Evolutionary conservation across 1,140 invertebrate genomes (phyloP).

Genomic region (Thrips palmi): DNA sequence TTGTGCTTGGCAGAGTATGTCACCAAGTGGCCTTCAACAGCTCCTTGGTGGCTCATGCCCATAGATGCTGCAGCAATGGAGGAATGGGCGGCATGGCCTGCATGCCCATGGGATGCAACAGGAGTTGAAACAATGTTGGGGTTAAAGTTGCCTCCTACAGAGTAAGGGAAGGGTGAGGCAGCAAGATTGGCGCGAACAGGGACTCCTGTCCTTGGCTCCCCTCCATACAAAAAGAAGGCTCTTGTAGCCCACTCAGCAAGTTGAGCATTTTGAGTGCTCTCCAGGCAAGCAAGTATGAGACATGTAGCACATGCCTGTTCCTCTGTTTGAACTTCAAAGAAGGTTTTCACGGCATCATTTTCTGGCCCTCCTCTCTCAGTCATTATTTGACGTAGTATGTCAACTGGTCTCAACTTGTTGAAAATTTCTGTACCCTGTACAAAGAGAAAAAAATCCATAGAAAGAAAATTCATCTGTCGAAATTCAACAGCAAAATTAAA

Average conservation of each 20-base stretch:
- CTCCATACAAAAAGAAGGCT: conserved; percentile 84
- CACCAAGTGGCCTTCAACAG: conserved; percentile 28
- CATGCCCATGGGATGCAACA: background rate
- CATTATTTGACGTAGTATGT: conserved; percentile 62
- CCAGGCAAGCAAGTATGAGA: conserved; percentile 64
- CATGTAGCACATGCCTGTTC: conserved; percentile 80
- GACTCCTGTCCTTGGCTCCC: conserved; percentile 33
- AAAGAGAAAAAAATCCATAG: conserved; percentile 11
- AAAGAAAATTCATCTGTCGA: too few relatives aligned
- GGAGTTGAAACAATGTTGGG: conserved; percentile 8
- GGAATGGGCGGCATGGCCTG: too few relatives aligned
- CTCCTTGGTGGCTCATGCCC: too few relatives aligned
- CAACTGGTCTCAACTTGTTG: conserved; percentile 65
- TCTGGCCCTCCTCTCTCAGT: conserved; percentile 68
- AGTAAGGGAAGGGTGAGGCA: conserved; percentile 10
- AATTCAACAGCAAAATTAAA: too few relatives aligned
- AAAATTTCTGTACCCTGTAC: conserved; percentile 61
- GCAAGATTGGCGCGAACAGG: conserved; percentile 1
- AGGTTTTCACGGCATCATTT: conserved; percentile 60
- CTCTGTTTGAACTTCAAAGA: conserved; percentile 64
- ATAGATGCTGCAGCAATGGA: too few relatives aligned
- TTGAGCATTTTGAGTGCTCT: conserved; percentile 42
- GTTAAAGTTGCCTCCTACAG: conserved; percentile 8
- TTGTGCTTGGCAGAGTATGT: conserved; percentile 78
- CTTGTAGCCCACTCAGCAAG: conserved; percentile 70